A percentile compares a stretch with the other conserved stretches of the same genome.
phyloP scores from a whole-genome alignment of 2,888 invertebrate genomes.

The Eupeodes latifasciatus region DNA sequence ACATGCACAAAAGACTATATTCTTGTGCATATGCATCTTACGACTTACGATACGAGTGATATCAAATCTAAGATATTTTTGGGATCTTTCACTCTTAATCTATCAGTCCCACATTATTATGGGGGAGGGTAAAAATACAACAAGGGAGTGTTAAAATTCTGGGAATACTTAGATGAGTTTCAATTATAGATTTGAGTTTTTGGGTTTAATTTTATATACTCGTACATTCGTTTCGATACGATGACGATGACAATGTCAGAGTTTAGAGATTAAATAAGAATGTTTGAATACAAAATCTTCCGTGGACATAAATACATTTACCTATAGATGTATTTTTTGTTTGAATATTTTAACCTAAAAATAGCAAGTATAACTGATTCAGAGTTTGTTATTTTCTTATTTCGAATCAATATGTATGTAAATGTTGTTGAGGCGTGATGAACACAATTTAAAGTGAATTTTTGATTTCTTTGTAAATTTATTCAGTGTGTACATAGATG shows the following conservation, averaged over 20 bases:
- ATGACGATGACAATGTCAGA: constrained; percentile 26
- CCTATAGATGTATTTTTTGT: constrained; percentile 14
- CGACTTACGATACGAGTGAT: too few species aligned
- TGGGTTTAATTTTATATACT: constrained; percentile 46
- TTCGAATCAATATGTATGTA: background rate
- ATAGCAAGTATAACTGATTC: constrained; percentile 60
- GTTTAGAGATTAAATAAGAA: background rate
- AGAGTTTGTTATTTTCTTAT: background rate
- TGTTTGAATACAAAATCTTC: constrained; percentile 33
- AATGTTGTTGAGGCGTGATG: constrained; percentile 57
- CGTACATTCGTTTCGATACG: constrained; percentile 56
- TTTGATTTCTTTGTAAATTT: too few species aligned
- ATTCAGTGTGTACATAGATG: too few species aligned
- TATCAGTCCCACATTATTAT: constrained; percentile 9
- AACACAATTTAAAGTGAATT: background rate
- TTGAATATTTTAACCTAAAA: constrained; percentile 54
- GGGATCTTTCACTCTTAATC: constrained; percentile 11
- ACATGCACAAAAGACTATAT: background rate
- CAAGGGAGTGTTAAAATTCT: constrained; percentile 4
- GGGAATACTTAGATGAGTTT: constrained; percentile 22
- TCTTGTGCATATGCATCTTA: too few species aligned
- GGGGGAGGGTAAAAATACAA: constrained; percentile 8
- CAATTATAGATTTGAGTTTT: constrained; percentile 34
- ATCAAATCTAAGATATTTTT: background rate
- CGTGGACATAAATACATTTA: constrained; percentile 5